Base-by-base conservation (phyloP, 2,888 invertebrate species). In the Dendrolimus pini region DNA sequence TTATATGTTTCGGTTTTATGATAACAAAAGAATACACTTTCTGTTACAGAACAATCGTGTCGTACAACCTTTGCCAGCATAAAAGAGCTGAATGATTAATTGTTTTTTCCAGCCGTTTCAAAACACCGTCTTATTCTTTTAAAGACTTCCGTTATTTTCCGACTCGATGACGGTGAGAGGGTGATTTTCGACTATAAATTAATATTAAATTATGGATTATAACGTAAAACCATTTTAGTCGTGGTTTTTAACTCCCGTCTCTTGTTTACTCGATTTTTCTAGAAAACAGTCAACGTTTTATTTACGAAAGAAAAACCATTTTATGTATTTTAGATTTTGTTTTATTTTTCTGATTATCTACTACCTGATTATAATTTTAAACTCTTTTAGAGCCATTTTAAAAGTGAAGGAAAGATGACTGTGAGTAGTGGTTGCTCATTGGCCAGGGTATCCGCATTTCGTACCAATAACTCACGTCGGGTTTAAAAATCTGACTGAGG, bases 61-160 rank as follows among this genome's bases (percentile, higher is more conserved):
- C 83, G 78, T 83, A 78, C 82, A 82, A 88, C 88, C 88, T 89
- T 89, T 89, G 75, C 78, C 78, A 77, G 72, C 75, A 84, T 82
- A 82, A 88, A 88, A 84, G 86, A 82, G 76, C 74, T 69, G 78
- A 80, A 88, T 89, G 89, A 90, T 90, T 89, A 90, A 90, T 90
- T 87, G 85, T 87, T 87, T 81, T 47, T 77, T 75, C 77, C 85
- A 83, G 87, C 88, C 89, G 88, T 88, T 88, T 89, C 84, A 87
- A 89, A 90, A 90, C 83, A 89, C 80, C 80, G 87, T 80, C 82
- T 85, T 85, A 83, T 87, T 85, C 86, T 85, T 85, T 82, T 87
- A 86, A 89, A 86, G 77, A 89, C 88, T 87, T 89, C 89, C 89
- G 86, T 80, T 86, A 89, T 90, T 90, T 90, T 90, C 88, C 88